Evolutionary conservation across 2,888 invertebrate genomes (phyloP).

Genomic region (Clusia tigrina): DNA sequence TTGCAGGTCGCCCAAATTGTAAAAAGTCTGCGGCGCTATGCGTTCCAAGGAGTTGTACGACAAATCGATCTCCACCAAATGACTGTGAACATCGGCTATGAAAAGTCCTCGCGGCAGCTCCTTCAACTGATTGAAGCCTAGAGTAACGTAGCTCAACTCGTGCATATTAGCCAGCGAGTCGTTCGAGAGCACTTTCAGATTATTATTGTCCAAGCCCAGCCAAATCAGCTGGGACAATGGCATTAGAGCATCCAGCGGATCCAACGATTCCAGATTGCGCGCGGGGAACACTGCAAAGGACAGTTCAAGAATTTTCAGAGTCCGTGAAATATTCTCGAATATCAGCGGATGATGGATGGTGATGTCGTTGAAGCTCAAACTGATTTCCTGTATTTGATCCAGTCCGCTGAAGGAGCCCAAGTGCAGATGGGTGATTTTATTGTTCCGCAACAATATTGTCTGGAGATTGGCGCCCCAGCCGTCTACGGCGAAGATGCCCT

Average conservation of each 20-base stretch:
- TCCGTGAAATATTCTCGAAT: conserved; percentile 78
- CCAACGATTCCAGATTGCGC: conserved; percentile 63
- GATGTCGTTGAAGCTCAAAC: conserved; percentile 90
- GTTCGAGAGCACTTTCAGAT: conserved; percentile 76
- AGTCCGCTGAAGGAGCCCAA: conserved; percentile 77
- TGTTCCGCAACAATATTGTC: conserved; percentile 83
- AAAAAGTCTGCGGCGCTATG: conserved; percentile 76
- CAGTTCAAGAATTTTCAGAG: conserved; percentile 82
- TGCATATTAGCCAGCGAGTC: conserved; percentile 76
- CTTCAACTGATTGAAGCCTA: conserved; percentile 84
- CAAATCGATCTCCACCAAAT: conserved; percentile 79
- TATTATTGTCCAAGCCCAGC: conserved; percentile 88
- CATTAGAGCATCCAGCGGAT: conserved; percentile 79
- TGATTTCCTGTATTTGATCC: conserved; percentile 83
- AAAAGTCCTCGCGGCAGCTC: conserved; percentile 75
- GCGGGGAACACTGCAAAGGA: conserved; percentile 82
- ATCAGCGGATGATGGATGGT: conserved; percentile 82
- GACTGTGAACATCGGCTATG: conserved; percentile 73
- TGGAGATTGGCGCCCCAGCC: conserved; percentile 82
- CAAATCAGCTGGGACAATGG: conserved; percentile 79
- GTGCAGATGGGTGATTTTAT: conserved; percentile 78
- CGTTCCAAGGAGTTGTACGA: conserved; percentile 81
- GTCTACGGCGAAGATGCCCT: conserved; percentile 73
- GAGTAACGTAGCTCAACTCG: conserved; percentile 80
- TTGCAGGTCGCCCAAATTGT: conserved; percentile 75